A percentile compares a stretch with the other conserved stretches of the same genome.
Evolutionary conservation across 2,888 invertebrate genomes (phyloP).

Genomic region (Slavum lentiscoides): DNA sequence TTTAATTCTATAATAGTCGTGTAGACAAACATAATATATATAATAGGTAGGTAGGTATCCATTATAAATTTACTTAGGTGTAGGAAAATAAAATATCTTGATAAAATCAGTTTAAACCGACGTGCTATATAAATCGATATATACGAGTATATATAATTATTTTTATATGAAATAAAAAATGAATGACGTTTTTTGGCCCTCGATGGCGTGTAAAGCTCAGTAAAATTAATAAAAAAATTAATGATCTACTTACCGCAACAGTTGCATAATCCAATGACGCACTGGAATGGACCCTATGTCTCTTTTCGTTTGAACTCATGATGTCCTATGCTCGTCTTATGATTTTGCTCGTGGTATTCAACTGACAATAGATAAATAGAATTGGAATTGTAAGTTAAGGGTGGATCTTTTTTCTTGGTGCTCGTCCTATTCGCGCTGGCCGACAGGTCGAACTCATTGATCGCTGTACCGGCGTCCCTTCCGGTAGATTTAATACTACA

Average conservation of each 20-base stretch:
- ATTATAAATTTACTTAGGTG: too few species aligned
- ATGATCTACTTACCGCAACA: slow-evolving; percentile 24
- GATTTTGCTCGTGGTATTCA: neutral
- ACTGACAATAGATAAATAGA: neutral
- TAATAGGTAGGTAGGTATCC: too few species aligned
- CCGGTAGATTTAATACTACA: slow-evolving; percentile 24
- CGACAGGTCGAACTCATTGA: slow-evolving; percentile 39
- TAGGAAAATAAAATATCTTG: too few species aligned
- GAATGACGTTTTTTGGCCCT: too few species aligned
- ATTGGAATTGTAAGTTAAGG: neutral
- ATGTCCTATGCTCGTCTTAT: neutral
- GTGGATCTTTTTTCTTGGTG: slow-evolving; percentile 53
- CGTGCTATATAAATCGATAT: too few species aligned
- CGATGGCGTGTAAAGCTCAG: too few species aligned
- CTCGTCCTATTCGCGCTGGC: slow-evolving; percentile 52
- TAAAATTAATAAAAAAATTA: slow-evolving; percentile 3
- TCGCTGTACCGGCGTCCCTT: slow-evolving; percentile 48
- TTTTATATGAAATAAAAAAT: too few species aligned
- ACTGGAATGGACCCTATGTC: neutral
- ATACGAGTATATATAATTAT: too few species aligned
- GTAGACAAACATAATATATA: too few species aligned
- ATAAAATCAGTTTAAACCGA: too few species aligned
- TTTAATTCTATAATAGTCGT: too few species aligned
- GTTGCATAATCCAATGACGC: slow-evolving; percentile 13
- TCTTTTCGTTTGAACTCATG: slow-evolving; percentile 35